Conservation (phyloP, 2,797 vertebrate species). For the Choloepus didactylus region DNA sequence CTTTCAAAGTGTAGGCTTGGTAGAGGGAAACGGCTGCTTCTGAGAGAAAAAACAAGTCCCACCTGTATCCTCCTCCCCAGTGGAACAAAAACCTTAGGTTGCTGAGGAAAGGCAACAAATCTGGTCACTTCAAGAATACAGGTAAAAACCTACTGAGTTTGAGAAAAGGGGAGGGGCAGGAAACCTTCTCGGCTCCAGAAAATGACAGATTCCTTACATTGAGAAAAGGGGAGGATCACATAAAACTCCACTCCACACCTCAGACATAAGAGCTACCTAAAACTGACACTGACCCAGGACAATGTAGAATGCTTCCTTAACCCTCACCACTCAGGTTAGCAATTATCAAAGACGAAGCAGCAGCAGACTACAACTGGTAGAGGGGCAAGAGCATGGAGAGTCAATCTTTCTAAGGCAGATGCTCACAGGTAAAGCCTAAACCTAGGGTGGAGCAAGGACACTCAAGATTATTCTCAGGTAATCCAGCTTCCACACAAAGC, state of each 20-base stretch:
- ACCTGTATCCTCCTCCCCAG: background rate
- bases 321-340: background rate
- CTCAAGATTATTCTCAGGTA: background rate
- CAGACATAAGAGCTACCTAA: background rate
- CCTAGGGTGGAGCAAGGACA: fast-evolving
- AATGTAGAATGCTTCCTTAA: background rate
- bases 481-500: background rate
- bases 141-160: background rate
- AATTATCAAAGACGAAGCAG: background rate
- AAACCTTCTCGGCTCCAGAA: background rate
- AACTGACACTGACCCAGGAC: background rate
- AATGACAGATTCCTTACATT: background rate
- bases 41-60: background rate
- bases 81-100: background rate
- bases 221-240: background rate
- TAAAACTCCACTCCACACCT: background rate
- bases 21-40: background rate
- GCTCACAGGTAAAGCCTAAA: background rate
- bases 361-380: fast-evolving
- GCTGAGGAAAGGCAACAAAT: background rate
- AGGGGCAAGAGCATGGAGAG: background rate
- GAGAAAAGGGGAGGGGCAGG: background rate
- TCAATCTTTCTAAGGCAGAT: background rate
- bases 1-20: background rate
- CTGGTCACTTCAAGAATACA: background rate